phyloP scores from a whole-genome alignment of 2,888 invertebrate species.

The Ptycholaimellus sp. region DNA sequence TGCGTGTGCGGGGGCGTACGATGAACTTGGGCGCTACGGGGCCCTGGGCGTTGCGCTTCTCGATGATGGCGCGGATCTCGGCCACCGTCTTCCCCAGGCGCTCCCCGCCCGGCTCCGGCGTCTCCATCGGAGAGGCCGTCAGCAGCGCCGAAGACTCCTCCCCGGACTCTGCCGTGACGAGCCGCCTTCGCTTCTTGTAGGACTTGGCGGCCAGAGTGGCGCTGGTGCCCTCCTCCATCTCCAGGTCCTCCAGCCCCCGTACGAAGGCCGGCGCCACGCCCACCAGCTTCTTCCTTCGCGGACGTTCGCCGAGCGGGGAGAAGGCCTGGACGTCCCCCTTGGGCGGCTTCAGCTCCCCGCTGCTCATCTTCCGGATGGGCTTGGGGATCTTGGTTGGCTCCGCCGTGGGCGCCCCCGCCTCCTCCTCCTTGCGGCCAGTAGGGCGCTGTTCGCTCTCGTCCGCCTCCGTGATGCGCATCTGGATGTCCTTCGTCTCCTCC shows the following conservation, averaged over 20 bases:
- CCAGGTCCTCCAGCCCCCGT: constrained; percentile 20
- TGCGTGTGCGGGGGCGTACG: constrained; percentile 2
- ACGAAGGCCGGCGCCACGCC: constrained; percentile 19
- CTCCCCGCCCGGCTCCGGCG: too few species aligned
- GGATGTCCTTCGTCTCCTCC: too few species aligned
- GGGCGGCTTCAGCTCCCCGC: background rate
- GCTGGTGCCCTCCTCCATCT: constrained; percentile 19
- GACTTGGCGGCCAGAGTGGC: constrained; percentile 23
- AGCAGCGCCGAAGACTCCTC: too few species aligned
- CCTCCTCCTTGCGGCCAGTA: too few species aligned
- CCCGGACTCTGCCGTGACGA: background rate
- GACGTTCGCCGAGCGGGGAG: background rate
- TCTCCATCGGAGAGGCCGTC: too few species aligned
- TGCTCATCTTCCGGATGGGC: background rate
- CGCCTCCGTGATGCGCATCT: too few species aligned
- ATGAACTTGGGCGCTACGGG: constrained; percentile 11
- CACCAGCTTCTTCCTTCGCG: background rate
- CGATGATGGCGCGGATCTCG: constrained; percentile 2
- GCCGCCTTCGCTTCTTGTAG: constrained; percentile 15
- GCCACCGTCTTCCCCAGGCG: constrained; percentile 2
- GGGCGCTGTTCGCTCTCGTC: too few species aligned
- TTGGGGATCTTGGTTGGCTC: constrained; percentile 4
- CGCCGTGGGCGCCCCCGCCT: background rate
- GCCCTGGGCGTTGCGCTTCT: constrained; percentile 11
- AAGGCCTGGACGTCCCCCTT: background rate